Evolutionary conservation across 2,888 invertebrate genomes (phyloP).

Genomic region (Desoria tigrina): DNA sequence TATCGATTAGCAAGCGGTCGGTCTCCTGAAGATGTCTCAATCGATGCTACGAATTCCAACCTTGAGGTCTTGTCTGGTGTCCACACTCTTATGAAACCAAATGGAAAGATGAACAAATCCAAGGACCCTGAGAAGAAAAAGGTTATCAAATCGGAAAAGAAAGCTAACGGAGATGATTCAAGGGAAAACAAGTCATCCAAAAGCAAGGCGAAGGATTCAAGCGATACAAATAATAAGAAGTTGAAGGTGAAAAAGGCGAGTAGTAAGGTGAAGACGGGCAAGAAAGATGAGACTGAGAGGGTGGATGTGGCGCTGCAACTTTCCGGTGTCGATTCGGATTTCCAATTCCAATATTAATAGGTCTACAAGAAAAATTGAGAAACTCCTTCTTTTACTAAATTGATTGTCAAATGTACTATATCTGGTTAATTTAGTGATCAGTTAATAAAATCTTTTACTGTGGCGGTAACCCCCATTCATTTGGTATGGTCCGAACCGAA

Average conservation of each 20-base stretch:
- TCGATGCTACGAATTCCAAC: neutral
- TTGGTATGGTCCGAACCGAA: no score
- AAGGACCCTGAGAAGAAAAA: slow-evolving; percentile 1
- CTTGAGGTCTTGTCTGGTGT: neutral
- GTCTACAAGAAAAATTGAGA: no score
- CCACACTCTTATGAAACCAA: neutral
- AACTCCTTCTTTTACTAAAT: no score
- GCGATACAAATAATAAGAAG: slow-evolving; percentile 14
- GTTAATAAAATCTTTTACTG: no score
- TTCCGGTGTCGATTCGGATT: no score
- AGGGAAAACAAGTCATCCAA: neutral
- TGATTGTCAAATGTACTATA: no score
- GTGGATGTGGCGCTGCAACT: no score
- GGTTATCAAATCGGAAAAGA: neutral
- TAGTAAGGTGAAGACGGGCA: slow-evolving; percentile 6
- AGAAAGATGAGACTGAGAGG: slow-evolving; percentile 7
- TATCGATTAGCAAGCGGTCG: slow-evolving; percentile 46
- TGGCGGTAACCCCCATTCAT: no score
- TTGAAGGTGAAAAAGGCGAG: slow-evolving; percentile 6
- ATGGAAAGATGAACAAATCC: neutral
- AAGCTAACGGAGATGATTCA: neutral
- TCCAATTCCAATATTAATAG: no score
- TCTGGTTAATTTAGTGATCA: no score
- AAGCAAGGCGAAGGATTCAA: neutral
- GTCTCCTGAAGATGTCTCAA: slow-evolving; percentile 7